phyloP scores from a whole-genome alignment of 2,113 vertebrate species.

The Ochotona curzoniae region DNA sequence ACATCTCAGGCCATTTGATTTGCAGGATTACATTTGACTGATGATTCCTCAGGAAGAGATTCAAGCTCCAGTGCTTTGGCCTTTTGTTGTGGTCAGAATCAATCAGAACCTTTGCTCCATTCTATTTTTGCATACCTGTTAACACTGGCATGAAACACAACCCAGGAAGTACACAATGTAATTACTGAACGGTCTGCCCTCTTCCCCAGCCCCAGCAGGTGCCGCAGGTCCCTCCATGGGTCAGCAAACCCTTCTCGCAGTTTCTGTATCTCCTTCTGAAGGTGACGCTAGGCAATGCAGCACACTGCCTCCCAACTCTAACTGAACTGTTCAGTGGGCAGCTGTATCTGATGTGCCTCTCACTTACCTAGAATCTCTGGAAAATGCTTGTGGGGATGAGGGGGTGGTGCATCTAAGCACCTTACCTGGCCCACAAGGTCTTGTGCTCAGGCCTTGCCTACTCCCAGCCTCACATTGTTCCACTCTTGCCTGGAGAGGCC shows the following conservation, averaged over 20 bases:
- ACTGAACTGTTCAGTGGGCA: neutral
- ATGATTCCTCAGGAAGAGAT: neutral
- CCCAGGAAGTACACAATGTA: neutral
- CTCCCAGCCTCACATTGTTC: neutral
- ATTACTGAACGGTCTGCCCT: neutral
- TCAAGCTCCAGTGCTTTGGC: neutral
- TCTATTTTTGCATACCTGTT: neutral
- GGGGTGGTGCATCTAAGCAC: neutral
- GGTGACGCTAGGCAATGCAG: neutral
- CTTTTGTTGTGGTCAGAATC: neutral
- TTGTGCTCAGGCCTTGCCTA: neutral
- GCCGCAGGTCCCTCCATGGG: neutral
- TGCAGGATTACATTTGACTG: slow-evolving; percentile 34
- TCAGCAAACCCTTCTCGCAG: neutral
- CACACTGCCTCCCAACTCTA: no score
- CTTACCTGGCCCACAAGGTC: neutral
- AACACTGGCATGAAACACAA: neutral
- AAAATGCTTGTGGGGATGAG: neutral
- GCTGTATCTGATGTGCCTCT: neutral
- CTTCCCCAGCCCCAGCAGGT: neutral
- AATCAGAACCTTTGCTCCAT: neutral
- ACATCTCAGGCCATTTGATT: neutral
- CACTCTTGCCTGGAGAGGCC: neutral
- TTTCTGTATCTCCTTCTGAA: slow-evolving; percentile 2
- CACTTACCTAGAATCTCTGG: neutral